Evolutionary conservation across 2,888 invertebrate species (phyloP), one percentile per base, ranked within the genome.

Genomic region (Lithophane semibrunnea): DNA sequence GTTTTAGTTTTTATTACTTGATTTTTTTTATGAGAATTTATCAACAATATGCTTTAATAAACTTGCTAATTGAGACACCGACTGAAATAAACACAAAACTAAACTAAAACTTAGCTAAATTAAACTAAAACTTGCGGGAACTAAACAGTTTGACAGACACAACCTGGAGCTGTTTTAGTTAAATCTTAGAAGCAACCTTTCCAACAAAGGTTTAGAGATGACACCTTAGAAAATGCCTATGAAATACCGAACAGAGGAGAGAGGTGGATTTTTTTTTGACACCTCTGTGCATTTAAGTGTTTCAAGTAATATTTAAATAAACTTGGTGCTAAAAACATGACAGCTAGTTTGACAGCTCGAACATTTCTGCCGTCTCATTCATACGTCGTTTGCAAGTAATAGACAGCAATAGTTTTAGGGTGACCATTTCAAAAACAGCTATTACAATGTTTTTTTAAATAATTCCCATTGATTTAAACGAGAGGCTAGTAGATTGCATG

Each of bases 401-500:
- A 60, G 1, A 29, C 16, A 29, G 60, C 29, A 60, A 24, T 24
- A 16, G 60, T 29, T 60, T 29, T 29, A 29, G 29, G 29, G 29
- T 29, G 24, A 29, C 3, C 16, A 29, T 29, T 29, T 29, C 29
- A 16, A 60, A 60, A 60, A 16, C 58, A 8, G 16, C 58, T 16
- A 60, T 60, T 29, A 4, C 37, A 2, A 37, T 37, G 37, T 37
- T 37, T 37, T 37, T 37, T 37, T 37, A 37, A 29, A 37, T 37
- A 37, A 37, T 58, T 49, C 2, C 9, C 37, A 75, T 61, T 60
- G 60, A 76, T 29, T 18, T 47, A 47, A 75, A 56, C 44, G 16
- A 47, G 52, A 5, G 44, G 18, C 29, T 52, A 73, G 74, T 56
- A 37, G 54, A n/a, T n/a, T n/a, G 58, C 44, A 49, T 44, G 49